Evolutionary conservation across 2,113 vertebrate species (phyloP), one percentile per base, ranked within the genome.

Genomic region (Sapajus apella): DNA sequence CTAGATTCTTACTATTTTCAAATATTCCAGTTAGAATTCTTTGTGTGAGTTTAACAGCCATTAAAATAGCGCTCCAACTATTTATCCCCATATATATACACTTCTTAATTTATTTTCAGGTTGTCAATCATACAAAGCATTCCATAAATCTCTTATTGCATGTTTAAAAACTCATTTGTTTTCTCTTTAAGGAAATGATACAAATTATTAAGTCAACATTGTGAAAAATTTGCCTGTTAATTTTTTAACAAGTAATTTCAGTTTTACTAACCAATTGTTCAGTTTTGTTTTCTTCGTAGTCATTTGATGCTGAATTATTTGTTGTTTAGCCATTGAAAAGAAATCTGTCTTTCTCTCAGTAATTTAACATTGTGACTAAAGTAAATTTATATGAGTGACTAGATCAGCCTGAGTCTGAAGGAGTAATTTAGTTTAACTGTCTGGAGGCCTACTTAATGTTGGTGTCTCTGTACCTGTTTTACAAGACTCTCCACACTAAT

Each of bases 381-480:
- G 7, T 47, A 35, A n/a, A 83, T 72, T 61, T 85, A 72, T n/a
- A 5, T 47, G 40, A 86, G 12, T 80, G 13, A 76, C 17, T 8
- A 82, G 27, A 77, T 50, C 72, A 58, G 10, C 86, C 2, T 56
- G 35, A 90, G 91, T 30, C 4, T 30, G 6, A 93, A 61, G 25
- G 72, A 94, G 14, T 93, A 83, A 95, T 61, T 87, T 66, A 72
- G 23, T 82, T 30, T 47, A 93, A 95, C 73, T 77, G 3, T 37
- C 8, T 77, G 30, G 23, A 89, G 40, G 14, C 4, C 40, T 64
- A n/a, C 50, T 76, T 75, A 35, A 86, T 73, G 61, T 64, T 76
- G 8, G 4, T 76, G 17, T 23, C 86, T 94, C 88, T 52, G 2
- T 64, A 40, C 14, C 25, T 72, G 21, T 76, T 86, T 96, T 73